Evolutionary conservation across 1,140 invertebrate species (phyloP).

Genomic region (Plodia interpunctella): DNA sequence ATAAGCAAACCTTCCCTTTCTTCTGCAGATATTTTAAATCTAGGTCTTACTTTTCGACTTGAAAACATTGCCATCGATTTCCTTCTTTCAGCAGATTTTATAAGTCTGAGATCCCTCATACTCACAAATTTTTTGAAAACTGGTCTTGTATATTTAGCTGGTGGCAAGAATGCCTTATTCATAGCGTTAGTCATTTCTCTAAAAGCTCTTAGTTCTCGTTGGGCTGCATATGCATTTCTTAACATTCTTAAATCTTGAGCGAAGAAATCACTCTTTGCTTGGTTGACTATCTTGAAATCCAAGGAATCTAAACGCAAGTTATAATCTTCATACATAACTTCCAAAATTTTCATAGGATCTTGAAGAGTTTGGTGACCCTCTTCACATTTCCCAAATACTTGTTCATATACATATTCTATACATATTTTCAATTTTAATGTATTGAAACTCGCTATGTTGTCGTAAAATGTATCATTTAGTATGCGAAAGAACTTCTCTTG

Average conservation of each 20-base stretch:
- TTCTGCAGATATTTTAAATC: slow-evolving; percentile 27
- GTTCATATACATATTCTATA: slow-evolving; percentile 82
- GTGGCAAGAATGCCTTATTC: slow-evolving; percentile 77
- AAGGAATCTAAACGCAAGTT: slow-evolving; percentile 78
- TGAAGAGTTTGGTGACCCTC: slow-evolving; percentile 73
- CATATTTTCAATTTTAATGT: slow-evolving; percentile 79
- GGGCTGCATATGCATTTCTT: slow-evolving; percentile 78
- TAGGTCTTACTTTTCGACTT: slow-evolving; percentile 1
- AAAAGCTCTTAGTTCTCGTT: slow-evolving; percentile 77
- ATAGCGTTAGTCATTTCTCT: slow-evolving; percentile 74
- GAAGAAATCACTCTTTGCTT: slow-evolving; percentile 78
- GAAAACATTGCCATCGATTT: slow-evolving; percentile 39
- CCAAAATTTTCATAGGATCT: slow-evolving; percentile 80
- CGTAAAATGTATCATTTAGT: slow-evolving; percentile 58
- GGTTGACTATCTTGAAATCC: slow-evolving; percentile 78
- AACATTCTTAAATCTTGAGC: slow-evolving; percentile 78
- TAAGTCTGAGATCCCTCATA: slow-evolving; percentile 43
- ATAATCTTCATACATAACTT: slow-evolving; percentile 78
- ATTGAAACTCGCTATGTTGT: slow-evolving; percentile 76
- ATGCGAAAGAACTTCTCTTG: slow-evolving; percentile 61
- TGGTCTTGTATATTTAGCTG: slow-evolving; percentile 49
- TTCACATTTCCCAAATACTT: slow-evolving; percentile 76
- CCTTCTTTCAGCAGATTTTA: slow-evolving; percentile 37
- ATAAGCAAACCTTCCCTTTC: slow-evolving; percentile 61
- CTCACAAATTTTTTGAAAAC: slow-evolving; percentile 44